phyloP scores from a whole-genome alignment of 2,113 vertebrate genomes.

The Alexandromys fortis region DNA sequence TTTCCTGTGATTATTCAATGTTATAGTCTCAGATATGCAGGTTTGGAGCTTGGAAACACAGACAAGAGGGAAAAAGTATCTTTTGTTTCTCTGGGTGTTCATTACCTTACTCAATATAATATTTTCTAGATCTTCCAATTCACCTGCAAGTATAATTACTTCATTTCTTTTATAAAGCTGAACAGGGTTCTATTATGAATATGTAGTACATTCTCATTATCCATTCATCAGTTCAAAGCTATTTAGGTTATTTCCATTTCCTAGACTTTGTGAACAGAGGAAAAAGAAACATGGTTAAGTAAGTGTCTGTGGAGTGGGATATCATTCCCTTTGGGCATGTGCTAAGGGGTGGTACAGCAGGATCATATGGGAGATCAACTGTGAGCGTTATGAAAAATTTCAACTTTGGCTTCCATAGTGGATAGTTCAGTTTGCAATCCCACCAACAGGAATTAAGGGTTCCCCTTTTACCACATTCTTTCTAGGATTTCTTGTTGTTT shows the following conservation, averaged over 20 bases:
- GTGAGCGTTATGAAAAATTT: neutral
- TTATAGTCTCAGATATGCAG: neutral
- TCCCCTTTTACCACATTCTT: no score
- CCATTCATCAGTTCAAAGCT: neutral
- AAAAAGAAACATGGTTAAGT: neutral
- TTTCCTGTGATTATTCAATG: neutral
- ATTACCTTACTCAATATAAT: no score
- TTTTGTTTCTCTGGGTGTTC: neutral
- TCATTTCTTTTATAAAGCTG: neutral
- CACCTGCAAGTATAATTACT: neutral
- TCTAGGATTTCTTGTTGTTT: neutral
- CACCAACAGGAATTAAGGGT: neutral
- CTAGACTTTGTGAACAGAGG: neutral
- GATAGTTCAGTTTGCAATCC: no score
- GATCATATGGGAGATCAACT: no score
- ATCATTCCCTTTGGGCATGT: neutral
- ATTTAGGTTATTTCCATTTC: neutral
- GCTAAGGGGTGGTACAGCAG: neutral
- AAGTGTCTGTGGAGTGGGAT: neutral
- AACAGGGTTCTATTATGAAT: neutral
- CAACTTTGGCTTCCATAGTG: neutral
- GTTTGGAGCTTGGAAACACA: neutral
- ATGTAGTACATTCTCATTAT: neutral
- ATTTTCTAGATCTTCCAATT: neutral
- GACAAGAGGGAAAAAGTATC: neutral